Percentiles rank a stretch among this genome's conserved stretches.
Conservation (phyloP, 2,888 invertebrate genomes). For the Nematopogon swammerdamellus region DNA sequence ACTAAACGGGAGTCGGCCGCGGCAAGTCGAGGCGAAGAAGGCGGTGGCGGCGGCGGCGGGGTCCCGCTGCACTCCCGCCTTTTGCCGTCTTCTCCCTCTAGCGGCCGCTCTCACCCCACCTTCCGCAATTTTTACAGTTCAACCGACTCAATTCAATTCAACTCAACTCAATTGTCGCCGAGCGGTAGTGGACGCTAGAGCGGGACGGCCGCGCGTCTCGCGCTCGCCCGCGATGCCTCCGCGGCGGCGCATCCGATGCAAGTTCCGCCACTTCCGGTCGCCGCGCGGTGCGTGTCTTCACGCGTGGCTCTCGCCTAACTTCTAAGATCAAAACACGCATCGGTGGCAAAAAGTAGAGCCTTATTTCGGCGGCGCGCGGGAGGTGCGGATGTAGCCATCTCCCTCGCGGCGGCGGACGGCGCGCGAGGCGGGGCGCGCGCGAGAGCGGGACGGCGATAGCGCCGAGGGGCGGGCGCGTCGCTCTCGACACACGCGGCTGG, state of each 20-base stretch:
- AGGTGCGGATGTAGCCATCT: slow-evolving; percentile 32
- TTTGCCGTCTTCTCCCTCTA: slow-evolving; percentile 49
- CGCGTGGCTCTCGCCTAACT: not conserved
- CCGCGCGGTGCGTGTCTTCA: not conserved
- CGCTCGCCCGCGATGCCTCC: not conserved
- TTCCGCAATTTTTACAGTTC: slow-evolving; percentile 48
- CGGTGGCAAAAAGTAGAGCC: slow-evolving; percentile 28
- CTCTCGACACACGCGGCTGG: slow-evolving; percentile 38
- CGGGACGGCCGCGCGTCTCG: slow-evolving; percentile 28
- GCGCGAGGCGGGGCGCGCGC: slow-evolving; percentile 25
- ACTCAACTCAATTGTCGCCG: slow-evolving; percentile 56
- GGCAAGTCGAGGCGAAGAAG: slow-evolving; percentile 53
- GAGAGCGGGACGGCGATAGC: slow-evolving; percentile 38
- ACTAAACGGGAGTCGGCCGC: slow-evolving; percentile 42
- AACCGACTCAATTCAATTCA: slow-evolving; percentile 56
- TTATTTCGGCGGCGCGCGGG: slow-evolving; percentile 44
- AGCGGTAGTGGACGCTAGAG: slow-evolving; percentile 52
- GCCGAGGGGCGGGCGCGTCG: slow-evolving; percentile 43
- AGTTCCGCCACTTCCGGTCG: not conserved
- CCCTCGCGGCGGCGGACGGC: slow-evolving; percentile 47
- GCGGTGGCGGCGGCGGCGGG: slow-evolving; percentile 42
- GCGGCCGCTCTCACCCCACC: slow-evolving; percentile 43
- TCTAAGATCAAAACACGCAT: not conserved
- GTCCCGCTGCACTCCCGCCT: slow-evolving; percentile 30
- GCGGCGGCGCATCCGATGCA: not conserved